Evolutionary conservation across 2,797 vertebrate species (phyloP).

Genomic region (Gymnothorax javanicus): DNA sequence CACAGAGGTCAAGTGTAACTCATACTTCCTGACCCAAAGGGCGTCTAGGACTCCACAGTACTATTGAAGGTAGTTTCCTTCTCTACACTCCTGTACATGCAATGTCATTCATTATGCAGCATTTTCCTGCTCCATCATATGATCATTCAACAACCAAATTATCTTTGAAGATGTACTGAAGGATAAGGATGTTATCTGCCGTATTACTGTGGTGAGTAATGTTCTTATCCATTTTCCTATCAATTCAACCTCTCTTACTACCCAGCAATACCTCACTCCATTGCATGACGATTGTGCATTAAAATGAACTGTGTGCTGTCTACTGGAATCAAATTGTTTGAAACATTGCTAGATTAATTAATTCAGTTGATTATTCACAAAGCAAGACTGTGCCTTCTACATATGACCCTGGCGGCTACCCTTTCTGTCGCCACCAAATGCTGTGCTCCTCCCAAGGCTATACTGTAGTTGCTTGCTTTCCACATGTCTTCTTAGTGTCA

Average conservation of each 20-base stretch:
- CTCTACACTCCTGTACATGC: too few species aligned
- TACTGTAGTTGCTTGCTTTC: not conserved
- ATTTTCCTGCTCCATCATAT: not conserved
- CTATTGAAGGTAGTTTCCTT: too few species aligned
- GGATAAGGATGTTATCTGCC: too few species aligned
- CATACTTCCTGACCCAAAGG: not conserved
- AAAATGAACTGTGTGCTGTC: not conserved
- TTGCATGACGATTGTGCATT: not conserved
- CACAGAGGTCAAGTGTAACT: not conserved
- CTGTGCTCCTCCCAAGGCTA: not conserved
- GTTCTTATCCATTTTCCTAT: too few species aligned
- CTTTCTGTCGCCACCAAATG: not conserved
- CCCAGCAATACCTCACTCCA: not conserved
- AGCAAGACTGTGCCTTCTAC: not conserved
- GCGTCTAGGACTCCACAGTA: not conserved
- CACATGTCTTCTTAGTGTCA: not conserved
- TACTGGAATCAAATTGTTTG: not conserved
- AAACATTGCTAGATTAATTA: too few species aligned
- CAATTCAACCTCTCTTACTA: too few species aligned
- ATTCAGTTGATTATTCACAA: too few species aligned
- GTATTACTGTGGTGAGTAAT: too few species aligned
- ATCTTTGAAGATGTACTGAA: too few species aligned
- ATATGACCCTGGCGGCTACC: not conserved
- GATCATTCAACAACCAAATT: not conserved
- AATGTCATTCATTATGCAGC: too few species aligned